phyloP scores from a whole-genome alignment of 1,140 invertebrate species.

The Heliothis virescens region DNA sequence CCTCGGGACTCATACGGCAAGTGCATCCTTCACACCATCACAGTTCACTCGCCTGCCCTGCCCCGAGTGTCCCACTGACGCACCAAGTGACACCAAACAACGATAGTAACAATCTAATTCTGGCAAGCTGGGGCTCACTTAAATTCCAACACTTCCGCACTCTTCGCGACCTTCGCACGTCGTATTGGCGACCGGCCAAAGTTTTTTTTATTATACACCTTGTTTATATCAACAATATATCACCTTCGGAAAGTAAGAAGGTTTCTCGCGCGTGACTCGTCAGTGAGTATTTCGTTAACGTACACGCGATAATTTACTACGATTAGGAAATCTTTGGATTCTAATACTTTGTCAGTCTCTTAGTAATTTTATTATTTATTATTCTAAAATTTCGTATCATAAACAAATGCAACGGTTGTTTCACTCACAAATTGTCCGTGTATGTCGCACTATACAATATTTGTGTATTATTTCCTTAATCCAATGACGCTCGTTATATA shows the following conservation, averaged over 20 bases:
- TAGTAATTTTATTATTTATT: constrained; percentile 39
- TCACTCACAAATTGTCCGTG: constrained; percentile 36
- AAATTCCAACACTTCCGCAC: constrained; percentile 45
- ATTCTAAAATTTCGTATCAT: constrained; percentile 15
- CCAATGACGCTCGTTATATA: constrained; percentile 60
- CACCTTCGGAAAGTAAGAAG: neutral
- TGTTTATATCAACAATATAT: constrained; percentile 9
- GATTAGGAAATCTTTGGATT: constrained; percentile 58
- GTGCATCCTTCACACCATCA: constrained; percentile 81
- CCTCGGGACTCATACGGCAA: constrained; percentile 81
- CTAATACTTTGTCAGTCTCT: constrained; percentile 59
- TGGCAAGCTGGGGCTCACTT: constrained; percentile 36
- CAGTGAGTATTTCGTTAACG: constrained; percentile 47
- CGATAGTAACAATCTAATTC: constrained; percentile 20
- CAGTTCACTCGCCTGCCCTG: constrained; percentile 51
- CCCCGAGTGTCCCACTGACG: constrained; percentile 14
- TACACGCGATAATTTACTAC: constrained; percentile 40
- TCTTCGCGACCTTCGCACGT: constrained; percentile 29
- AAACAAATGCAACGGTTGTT: constrained; percentile 29
- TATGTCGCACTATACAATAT: constrained; percentile 61
- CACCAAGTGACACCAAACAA: constrained; percentile 49
- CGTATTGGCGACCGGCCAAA: constrained; percentile 31
- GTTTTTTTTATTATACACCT: constrained; percentile 37
- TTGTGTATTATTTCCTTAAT: constrained; percentile 71
- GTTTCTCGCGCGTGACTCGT: neutral